Evolutionary conservation across 1,140 invertebrate genomes (phyloP), one percentile per base, ranked within the genome.

Genomic region (Lepidurus arcticus): DNA sequence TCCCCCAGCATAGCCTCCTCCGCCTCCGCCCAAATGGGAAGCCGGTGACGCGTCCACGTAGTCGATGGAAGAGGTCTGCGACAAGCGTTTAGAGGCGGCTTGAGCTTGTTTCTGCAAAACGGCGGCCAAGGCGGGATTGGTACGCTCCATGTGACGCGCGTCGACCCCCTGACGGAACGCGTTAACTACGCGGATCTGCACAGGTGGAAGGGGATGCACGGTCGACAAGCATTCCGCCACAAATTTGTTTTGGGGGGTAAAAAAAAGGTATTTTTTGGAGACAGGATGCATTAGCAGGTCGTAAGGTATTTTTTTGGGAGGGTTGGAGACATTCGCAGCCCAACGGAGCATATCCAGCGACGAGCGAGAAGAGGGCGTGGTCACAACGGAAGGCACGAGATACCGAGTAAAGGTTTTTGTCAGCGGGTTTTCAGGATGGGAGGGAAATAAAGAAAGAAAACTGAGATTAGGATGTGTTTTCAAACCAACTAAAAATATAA

Each of bases 151-250:
- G 85, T 93, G 94, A 85, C 94, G 93, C 87, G 93, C 90, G 90
- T 98, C 96, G 88, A 98, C 90, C 86, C 95, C 96, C 91, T 97
- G 95, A 87, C 96, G 95, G 90, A 98, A 98, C 89, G 96, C 96
- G 90, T 98, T 98, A 88, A 98, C 95, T 90, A 98, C 96, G 89
- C 96, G 95, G 87, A 98, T 98, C 95, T 97, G 92, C 83, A 92
- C 91, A 84, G 85, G 84, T 76, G 9, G 44, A 44, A 34, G 24
- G 43, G 24, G 74, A 75, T 44, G 42, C 44, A 44, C 44, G 44
- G 44, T 75, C 74, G 6, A 42, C 44, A 44, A 75, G 74, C 21
- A 42, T 44, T 44, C 42, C 74, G 42, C 44, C 16, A 75, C 42
- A 42, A 5, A 26, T 75, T 75, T 42, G 16, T 43, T 75, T 16